Conservation (phyloP, 2,113 vertebrate species). For the Apodemus sylvaticus region DNA sequence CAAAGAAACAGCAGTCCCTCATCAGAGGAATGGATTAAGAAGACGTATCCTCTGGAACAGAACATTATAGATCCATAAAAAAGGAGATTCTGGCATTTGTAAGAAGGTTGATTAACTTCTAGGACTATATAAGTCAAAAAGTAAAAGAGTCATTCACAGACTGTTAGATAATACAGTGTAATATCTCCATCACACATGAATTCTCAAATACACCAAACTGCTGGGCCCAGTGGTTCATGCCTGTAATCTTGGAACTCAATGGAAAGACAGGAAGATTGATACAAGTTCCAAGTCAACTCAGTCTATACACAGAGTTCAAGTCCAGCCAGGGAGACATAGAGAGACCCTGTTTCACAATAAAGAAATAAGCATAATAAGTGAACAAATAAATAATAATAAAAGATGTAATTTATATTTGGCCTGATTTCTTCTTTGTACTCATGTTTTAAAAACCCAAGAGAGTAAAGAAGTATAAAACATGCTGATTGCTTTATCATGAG, state of each 20-base stretch:
- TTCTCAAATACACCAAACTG: background rate
- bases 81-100: background rate
- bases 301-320: background rate
- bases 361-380: background rate
- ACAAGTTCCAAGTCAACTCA: background rate
- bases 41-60: background rate
- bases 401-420: background rate
- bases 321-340: background rate
- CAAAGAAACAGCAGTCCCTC: background rate
- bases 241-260: background rate
- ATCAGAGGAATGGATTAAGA: background rate
- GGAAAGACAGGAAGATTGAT: background rate
- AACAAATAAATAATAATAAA: background rate
- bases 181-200: too few relatives aligned
- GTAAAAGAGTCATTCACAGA: background rate
- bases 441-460: background rate
- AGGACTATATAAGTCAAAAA: background rate
- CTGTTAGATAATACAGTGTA: background rate
- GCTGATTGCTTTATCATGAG: background rate
- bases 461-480: background rate
- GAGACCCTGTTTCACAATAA: background rate
- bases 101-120: background rate
- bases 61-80: background rate
- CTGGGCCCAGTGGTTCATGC: background rate
- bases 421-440: background rate